Percentiles rank a stretch among this genome's conserved stretches.
Conservation (phyloP, 2,888 invertebrate genomes). For the Zootermopsis nevadensis region DNA sequence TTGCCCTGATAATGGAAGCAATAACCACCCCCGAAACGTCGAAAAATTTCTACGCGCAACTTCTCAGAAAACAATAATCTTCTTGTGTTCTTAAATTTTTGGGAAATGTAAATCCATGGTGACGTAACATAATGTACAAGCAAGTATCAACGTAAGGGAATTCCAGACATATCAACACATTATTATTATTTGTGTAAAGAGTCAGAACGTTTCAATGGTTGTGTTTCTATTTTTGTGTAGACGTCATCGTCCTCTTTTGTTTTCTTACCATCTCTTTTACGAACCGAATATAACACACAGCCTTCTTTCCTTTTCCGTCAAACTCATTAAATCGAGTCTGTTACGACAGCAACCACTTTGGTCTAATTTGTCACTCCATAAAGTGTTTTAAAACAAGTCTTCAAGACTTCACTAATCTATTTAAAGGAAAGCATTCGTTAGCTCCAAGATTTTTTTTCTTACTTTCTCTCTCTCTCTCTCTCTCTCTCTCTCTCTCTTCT, state of each 20-base stretch:
- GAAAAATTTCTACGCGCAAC: too few relatives aligned
- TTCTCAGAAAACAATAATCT: too few relatives aligned
- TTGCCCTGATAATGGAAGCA: too few relatives aligned
- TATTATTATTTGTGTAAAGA: too few relatives aligned
- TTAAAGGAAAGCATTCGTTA: constrained; percentile 48
- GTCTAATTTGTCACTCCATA: constrained; percentile 51
- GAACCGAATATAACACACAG: not conserved
- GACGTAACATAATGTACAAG: too few relatives aligned
- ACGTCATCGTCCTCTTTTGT: not conserved
- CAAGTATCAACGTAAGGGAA: too few relatives aligned
- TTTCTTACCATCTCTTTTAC: not conserved
- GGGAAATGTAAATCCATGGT: too few relatives aligned
- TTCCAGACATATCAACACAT: too few relatives aligned
- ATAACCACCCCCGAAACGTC: too few relatives aligned
- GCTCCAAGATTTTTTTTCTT: constrained; percentile 36
- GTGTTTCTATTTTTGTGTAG: not conserved
- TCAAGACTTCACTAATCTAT: constrained; percentile 50
- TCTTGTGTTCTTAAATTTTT: too few relatives aligned
- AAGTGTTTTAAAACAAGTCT: constrained; percentile 50
- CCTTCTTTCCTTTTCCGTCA: constrained; percentile 37
- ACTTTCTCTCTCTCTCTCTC: constrained; percentile 28
- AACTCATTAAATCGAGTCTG: constrained; percentile 42
- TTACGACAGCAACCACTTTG: constrained; percentile 46
- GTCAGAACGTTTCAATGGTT: too few relatives aligned
- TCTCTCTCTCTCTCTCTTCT: constrained; percentile 31